Base-by-base conservation (phyloP, 37 sponge, comb jelly and placozoan genomes). In the Halisarca cf. caerulea region DNA sequence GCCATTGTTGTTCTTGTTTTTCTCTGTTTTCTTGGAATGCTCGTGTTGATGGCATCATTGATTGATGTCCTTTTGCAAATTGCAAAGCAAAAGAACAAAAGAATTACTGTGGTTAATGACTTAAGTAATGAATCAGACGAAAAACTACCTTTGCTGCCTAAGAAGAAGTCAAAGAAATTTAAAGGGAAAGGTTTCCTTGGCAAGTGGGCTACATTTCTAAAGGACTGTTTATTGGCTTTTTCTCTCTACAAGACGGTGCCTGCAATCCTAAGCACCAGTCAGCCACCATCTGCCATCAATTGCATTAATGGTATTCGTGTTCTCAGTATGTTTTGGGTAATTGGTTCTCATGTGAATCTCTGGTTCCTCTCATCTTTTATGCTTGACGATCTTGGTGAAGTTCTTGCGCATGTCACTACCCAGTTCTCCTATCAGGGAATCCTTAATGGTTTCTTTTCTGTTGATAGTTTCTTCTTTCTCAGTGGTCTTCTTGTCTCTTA, bases 271-370 rank as follows among this genome's bases (percentile, higher is more conserved):
- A 66, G 84, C 55, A 93, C 93, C 47, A 30, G 74, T 24, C 85
- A 85, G 78, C 88, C 93, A 35, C 70, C 87, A 17, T 23, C 57
- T 47, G 90, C 90, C 33, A 89, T 94, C 78, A 80, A 69, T 23
- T 85, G 92, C 53, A 60, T 94, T n/a, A 91, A 94, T 75, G 95
- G 95, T 1, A 86, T 94, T 72, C 88, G 95, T 23, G 83, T 84
- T 17, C 58, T 94, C 17, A 88, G 92, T 61, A 94, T 94, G 91
- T 88, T 85, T 55, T 94, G 95, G 95, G 91, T 94, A 0, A 91
- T 94, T 30, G 7, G 85, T 20, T 80, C 83, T 24, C 95, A 94
- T 59, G 69, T 78, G 21, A 87, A 73, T 43, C 27, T 88, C 15
- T 84, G 51, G 69, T 27, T 47, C 0, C n/a, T 85, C 18, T 6